Base-by-base conservation (phyloP, 92 coral and sea anemone genomes). In the Palythoa grandis region DNA sequence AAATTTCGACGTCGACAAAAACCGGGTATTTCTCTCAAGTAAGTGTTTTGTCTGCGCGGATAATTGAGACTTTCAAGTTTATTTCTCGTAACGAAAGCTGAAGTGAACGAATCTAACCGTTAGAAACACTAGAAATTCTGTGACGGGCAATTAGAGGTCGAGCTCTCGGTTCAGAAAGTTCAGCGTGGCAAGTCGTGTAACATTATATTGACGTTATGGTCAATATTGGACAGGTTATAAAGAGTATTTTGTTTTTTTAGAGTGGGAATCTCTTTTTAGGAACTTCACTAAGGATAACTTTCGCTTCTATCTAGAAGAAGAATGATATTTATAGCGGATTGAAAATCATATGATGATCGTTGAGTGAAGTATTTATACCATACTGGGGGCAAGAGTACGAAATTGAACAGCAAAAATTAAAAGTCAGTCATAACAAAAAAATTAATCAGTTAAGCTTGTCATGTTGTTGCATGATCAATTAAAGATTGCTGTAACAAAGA, bases 401-500 rank as follows among this genome's bases (percentile, higher is more conserved):
- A 67, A 67, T 67, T 67, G 37, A 67, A 25, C 65, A 58, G 12
- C 72, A 69, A 25, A 69, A 29, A 25, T 37, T 15, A 69, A 4
- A 25, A 69, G 39, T 11, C 74, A 69, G 74, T 23, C 74, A 24
- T 8, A 69, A 69, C 17, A 63, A 74, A 76, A 7, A 76, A 14
- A 52, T 24, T 53, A 76, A 76, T 76, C 82, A 76, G 67, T 54
- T 19, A 48, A 74, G 79, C 47, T 52, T 24, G 50, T 47, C 19
- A 47, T 52, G 47, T 29, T 76, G 24, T 54, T 76, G 50, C 82
- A 24, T 25, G 67, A 56, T 12, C 53, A 25, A 63, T 15, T 58
- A 63, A 63, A 7, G 25, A 19, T 1, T 1, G 11, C 25, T 19
- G 20, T 29, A 63, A 15, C 16, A 60, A 60, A 1, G 22, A 60